These are phyloP conservation scores for Trichosurus vulpecula DNA, from an alignment of 2,797 vertebrate species.

Conservation along the genomic window DNA sequence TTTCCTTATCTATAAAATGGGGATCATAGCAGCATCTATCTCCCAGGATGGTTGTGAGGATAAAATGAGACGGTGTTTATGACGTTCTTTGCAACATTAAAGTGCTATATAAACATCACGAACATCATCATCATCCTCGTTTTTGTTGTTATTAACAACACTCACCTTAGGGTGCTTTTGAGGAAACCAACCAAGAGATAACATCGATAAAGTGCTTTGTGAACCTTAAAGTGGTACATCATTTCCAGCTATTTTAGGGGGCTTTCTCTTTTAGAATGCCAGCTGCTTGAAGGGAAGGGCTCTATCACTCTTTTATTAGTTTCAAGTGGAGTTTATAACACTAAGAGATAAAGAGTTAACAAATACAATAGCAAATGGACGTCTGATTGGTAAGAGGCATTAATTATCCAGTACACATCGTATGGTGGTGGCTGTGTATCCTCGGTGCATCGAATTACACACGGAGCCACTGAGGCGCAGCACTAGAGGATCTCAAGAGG, in stretches of 20 bases:
- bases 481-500: conserved; percentile 93
- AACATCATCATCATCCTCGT: no score
- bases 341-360: conserved; percentile 95
- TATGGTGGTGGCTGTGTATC: conserved; percentile 90
- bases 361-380: conserved; percentile 95
- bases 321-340: conserved; percentile 96
- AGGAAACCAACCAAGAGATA: not conserved
- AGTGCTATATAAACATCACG: no score
- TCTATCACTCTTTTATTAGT: conserved; percentile 81
- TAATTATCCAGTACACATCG: conserved; percentile 93
- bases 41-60: no score
- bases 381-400: conserved; percentile 94
- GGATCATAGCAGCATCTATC: no score
- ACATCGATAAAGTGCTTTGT: not conserved
- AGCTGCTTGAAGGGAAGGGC: no score
- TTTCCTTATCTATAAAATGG: not conserved
- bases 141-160: not conserved
- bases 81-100: no score
- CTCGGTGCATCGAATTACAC: conserved; percentile 94
- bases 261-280: no score
- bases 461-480: conserved; percentile 94
- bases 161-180: not conserved
- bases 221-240: not conserved
- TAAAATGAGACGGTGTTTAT: no score
- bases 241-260: no score